These are phyloP conservation scores for Brachypterus glaber DNA, from an alignment of 2,888 invertebrate species.

Conservation along the genomic window DNA sequence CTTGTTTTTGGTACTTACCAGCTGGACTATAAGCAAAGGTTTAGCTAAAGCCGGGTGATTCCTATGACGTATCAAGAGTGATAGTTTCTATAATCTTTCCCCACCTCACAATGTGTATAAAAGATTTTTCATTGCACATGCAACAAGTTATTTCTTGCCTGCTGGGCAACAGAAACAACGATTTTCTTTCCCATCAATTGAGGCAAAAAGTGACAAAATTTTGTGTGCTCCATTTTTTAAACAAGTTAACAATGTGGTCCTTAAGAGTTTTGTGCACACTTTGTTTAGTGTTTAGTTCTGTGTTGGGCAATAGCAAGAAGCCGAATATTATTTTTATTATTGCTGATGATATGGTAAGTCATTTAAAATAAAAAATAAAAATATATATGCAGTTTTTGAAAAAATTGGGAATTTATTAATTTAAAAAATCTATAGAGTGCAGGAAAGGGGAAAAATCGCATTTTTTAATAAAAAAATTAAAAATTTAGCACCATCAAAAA, in stretches of 20 bases:
- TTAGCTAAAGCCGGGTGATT: no score
- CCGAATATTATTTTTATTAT: conserved; percentile 69
- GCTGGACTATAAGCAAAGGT: no score
- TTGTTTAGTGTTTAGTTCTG: background rate
- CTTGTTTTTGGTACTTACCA: no score
- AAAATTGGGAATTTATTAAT: no score
- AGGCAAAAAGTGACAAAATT: background rate
- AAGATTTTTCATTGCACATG: no score
- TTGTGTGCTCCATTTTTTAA: background rate
- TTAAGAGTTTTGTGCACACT: background rate
- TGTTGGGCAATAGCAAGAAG: conserved; percentile 17
- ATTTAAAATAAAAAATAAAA: conserved; percentile 6
- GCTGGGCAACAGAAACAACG: no score
- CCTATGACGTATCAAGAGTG: background rate
- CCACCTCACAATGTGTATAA: background rate
- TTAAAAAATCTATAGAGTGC: background rate
- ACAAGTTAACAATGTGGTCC: background rate
- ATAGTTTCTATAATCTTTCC: background rate
- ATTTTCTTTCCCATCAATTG: no score
- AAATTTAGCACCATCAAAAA: no score
- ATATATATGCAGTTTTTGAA: no score
- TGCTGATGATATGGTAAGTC: conserved; percentile 71
- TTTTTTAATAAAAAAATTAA: no score
- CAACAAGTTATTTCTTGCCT: no score
- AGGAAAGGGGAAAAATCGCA: background rate